Evolutionary conservation across 1,140 invertebrate genomes (phyloP), one percentile per base, ranked within the genome.

Genomic region (Riptortus pedestris): DNA sequence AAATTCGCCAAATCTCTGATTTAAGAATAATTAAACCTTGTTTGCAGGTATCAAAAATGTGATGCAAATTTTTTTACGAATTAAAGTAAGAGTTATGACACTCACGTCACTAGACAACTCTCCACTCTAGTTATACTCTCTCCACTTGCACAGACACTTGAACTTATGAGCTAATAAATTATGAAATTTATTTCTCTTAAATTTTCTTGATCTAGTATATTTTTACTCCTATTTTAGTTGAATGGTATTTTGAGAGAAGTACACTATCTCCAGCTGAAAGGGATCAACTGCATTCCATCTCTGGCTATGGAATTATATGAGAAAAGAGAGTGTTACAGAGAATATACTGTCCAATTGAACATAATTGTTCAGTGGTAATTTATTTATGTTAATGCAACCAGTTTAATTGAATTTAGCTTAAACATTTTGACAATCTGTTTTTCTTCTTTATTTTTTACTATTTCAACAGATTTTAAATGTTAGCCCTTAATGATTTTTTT

Each of bases 211-310:
- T 51, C n/a, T 51, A 51, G 16, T 51, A 18, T 51, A 18, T 24
- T 9, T 51, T 51, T n/a, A n/a, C n/a, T 51, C 5, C 26, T 1
- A 27, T 66, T 68, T 65, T 58, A 84, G 77, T 71, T 86, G 14
- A 76, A 80, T 65, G 83, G 84, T 12, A 79, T 88, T 47, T 72
- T 90, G 63, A 80, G 86, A 66, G 88, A 91, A 77, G 85, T 90
- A 1, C 85, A 85, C 72, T 88, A 90, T 72, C 75, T 90, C 64
- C 83, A 84, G 68, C 77, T 83, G 63, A 80, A 80, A 75, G 79
- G 78, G 48, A 77, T 82, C 33, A 72, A 80, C n/a, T 79, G 82
- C 52, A 83, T 91, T 67, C 87, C 88, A 0, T 71, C 81, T 67
- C 80, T 80, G 70, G 87, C 83, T 60, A 69, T 86, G 9, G 73